Evolutionary conservation across 2,113 vertebrate genomes (phyloP).

Genomic region (Nannospalax galili): DNA sequence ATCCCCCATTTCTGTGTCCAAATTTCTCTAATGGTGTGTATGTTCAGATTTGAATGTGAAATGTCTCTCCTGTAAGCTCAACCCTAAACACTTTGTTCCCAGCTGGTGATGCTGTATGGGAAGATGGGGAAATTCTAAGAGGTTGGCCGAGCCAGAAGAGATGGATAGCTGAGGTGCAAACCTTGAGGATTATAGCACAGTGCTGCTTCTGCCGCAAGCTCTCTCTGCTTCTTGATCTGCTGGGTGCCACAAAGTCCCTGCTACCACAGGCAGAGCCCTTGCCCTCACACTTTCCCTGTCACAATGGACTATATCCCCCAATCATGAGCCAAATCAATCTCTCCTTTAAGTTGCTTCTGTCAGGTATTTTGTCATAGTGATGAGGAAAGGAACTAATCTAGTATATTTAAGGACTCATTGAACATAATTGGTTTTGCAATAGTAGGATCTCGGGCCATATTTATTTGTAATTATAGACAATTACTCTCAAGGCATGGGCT

Average conservation of each 20-base stretch:
- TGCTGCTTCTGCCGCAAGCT: background rate
- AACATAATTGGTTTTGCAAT: conserved; percentile 16
- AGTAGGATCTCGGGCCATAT: background rate
- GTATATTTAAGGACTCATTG: conserved; percentile 33
- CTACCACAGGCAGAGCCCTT: background rate
- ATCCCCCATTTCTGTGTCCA: background rate
- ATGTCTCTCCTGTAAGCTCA: background rate
- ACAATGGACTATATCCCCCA: background rate
- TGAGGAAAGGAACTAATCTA: background rate
- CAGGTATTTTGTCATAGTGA: background rate
- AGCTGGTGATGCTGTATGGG: background rate
- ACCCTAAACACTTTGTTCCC: background rate
- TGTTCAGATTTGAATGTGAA: background rate
- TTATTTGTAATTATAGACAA: conserved; percentile 49
- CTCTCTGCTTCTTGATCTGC: background rate
- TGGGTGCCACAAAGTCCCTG: background rate
- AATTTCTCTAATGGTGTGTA: background rate
- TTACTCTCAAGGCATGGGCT: background rate
- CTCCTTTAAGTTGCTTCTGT: background rate
- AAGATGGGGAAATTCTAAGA: background rate
- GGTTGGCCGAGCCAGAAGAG: background rate
- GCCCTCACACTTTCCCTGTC: background rate
- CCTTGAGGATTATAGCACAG: background rate
- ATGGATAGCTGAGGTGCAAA: background rate
- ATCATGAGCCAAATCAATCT: background rate